Evolutionary conservation across 2,888 invertebrate species (phyloP), one percentile per base, ranked within the genome.

Genomic region (Ophioninae sp.): DNA sequence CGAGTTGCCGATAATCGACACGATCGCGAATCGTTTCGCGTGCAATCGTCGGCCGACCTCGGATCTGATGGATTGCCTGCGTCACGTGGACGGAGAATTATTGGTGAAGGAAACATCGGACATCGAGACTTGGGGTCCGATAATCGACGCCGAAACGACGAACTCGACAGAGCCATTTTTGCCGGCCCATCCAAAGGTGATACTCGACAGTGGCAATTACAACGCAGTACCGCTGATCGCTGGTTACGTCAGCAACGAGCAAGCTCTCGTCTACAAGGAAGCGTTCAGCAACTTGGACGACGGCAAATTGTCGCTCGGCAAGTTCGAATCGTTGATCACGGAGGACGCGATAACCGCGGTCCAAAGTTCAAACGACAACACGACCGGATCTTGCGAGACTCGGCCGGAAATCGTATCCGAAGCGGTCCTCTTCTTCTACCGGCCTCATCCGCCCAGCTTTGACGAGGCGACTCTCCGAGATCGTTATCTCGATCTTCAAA

Each of bases 161-260:
- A 94, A 94, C 23, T 94, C 95, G 0, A 94, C 94, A 51, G 94
- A 95, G 0, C 93, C 94, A 0, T 96, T 97, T 89, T 93, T 97
- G 64, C 94, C 96, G 51, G 96, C 95, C 87, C 93, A 95, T 73
- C 97, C 97, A 0, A 94, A 94, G 82, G 94, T 93, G 86, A 92
- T 95, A 74, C 95, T 96, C 82, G 94, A 95, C 86, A 94, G 93
- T 75, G 96, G 95, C 10, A 94, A 94, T 44, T 95, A 95, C 85
- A 94, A 95, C 81, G 95, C 96, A 77, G 95, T 97, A 0, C 97
- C 97, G 0, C 89, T 97, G 17, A 91, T 97, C 87, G 94, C 95
- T n/a, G 97, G 97, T 0, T 97, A 95, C 87, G 97, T 97, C 0
- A 95, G 96, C 87, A 97, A 97, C 96, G 97, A 97, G 93, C 96